A percentile compares a stretch with the other conserved stretches of the same genome.
phyloP scores from a whole-genome alignment of 2,113 vertebrate species.

The Cyphomyrus plagiostoma region DNA sequence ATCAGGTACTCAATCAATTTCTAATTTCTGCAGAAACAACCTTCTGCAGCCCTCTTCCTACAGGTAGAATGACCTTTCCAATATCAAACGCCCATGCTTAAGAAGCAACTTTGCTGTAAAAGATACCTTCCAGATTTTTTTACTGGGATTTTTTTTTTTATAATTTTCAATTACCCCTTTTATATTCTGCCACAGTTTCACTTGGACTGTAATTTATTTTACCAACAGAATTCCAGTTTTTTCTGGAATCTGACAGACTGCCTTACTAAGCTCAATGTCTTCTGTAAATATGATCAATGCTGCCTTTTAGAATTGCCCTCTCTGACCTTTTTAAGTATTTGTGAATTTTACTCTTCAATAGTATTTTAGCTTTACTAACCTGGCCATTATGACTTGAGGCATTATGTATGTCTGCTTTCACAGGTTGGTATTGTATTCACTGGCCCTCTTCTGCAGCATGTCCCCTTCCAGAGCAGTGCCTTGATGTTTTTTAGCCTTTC shows the following conservation, averaged over 20 bases:
- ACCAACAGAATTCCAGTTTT: constrained; percentile 49
- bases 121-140: constrained; percentile 44
- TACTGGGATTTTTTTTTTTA: constrained; percentile 42
- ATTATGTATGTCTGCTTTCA: constrained; percentile 39
- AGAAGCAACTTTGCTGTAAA: constrained; percentile 38
- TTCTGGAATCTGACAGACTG: constrained; percentile 37
- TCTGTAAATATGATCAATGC: constrained; percentile 39
- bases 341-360: constrained; percentile 35
- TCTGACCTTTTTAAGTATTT: constrained; percentile 31
- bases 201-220: constrained; percentile 56
- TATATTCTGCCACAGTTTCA: constrained; percentile 35
- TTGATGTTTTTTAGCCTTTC: constrained; percentile 49
- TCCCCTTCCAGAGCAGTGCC: constrained; percentile 54
- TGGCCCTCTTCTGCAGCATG: constrained; percentile 47
- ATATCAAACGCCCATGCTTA: constrained; percentile 21
- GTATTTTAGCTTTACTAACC: constrained; percentile 53
- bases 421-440: constrained; percentile 52
- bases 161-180: constrained; percentile 33
- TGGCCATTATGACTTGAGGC: constrained; percentile 37
- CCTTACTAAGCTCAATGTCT: constrained; percentile 41
- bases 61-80: constrained; percentile 34
- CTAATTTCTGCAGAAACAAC: constrained; percentile 58
- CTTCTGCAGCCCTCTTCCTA: constrained; percentile 38
- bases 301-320: constrained; percentile 24
- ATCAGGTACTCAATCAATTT: constrained; percentile 68